These are phyloP conservation scores for Ectobius pallidus DNA, from an alignment of 2,888 invertebrate species.

Conservation along the genomic window DNA sequence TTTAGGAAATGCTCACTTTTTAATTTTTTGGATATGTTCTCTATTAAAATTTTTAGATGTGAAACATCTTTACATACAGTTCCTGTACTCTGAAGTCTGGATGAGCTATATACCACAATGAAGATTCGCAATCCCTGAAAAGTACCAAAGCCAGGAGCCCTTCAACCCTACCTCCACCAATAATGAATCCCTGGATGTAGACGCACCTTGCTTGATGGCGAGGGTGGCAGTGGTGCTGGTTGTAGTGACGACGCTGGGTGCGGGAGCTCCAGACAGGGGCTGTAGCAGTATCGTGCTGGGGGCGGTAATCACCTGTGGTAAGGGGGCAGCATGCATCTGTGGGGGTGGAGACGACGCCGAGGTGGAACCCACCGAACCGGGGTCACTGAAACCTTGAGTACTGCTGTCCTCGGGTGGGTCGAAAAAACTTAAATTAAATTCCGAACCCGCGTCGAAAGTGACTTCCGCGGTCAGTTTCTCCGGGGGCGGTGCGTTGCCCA, in stretches of 20 bases:
- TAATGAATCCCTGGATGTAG: not conserved
- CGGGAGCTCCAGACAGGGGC: constrained; percentile 31
- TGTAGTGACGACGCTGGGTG: constrained; percentile 20
- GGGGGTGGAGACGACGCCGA: constrained; percentile 42
- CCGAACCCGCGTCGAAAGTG: constrained; percentile 74
- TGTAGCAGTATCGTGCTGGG: constrained; percentile 22
- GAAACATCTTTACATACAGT: no score
- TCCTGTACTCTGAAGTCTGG: no score
- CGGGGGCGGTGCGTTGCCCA: constrained; percentile 65
- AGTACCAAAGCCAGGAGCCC: constrained; percentile 14
- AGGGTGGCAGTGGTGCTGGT: constrained; percentile 29
- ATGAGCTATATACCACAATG: no score
- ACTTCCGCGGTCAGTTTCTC: constrained; percentile 68
- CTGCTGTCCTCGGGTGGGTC: constrained; percentile 72
- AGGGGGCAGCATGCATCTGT: not conserved
- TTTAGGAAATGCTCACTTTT: no score
- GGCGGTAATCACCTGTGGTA: constrained; percentile 7
- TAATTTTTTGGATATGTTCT: no score
- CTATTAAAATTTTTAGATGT: no score
- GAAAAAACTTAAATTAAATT: constrained; percentile 83
- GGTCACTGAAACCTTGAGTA: constrained; percentile 70
- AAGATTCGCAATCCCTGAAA: no score
- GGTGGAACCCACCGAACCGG: constrained; percentile 65
- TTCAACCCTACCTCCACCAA: constrained; percentile 17
- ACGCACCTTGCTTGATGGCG: constrained; percentile 39